Evolutionary conservation across 2,888 invertebrate species (phyloP).

Genomic region (Saturnia pavonia): DNA sequence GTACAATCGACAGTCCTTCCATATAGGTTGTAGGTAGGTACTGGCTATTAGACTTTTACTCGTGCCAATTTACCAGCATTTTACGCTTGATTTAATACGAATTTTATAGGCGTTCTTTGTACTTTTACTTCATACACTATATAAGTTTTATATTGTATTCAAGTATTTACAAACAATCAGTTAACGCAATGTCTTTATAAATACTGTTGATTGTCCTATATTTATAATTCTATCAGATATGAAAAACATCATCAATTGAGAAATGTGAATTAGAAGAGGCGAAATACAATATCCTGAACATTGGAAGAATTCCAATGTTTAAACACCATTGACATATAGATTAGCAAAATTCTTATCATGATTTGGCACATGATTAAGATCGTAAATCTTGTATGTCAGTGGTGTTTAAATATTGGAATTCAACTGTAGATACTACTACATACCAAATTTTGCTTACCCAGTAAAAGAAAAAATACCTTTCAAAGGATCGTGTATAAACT

Average conservation of each 20-base stretch:
- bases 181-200: neutral
- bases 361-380: neutral
- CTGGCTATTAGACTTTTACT: neutral
- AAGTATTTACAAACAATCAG: neutral
- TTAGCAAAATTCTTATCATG: neutral
- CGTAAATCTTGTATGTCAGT: neutral
- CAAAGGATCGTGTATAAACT: no score
- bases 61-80: neutral
- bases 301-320: neutral
- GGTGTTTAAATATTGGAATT: no score
- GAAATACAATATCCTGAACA: neutral
- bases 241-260: neutral
- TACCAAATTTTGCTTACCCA: neutral
- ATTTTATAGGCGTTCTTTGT: neutral
- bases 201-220: neutral
- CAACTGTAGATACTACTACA: neutral
- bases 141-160: neutral
- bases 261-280: neutral
- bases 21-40: neutral
- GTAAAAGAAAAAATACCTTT: no score
- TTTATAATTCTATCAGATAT: neutral
- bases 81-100: conserved; percentile 1
- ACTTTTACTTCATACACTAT: neutral
- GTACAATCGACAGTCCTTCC: neutral
- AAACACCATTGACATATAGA: neutral